A percentile compares a stretch with the other conserved stretches of the same genome.
Evolutionary conservation across 2,888 invertebrate genomes (phyloP).

Genomic region (Hecatera dysodea): DNA sequence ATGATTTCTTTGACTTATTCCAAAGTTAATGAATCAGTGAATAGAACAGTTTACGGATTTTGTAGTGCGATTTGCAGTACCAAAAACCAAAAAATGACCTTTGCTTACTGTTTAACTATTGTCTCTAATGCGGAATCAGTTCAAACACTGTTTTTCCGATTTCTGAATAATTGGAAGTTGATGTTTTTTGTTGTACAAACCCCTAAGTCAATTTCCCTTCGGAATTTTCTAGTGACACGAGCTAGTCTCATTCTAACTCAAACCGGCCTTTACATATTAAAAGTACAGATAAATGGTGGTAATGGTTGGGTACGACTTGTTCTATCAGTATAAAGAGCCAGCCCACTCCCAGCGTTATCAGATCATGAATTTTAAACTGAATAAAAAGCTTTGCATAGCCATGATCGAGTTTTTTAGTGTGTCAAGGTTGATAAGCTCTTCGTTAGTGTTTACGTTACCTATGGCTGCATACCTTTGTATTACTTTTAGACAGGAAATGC

Average conservation of each 20-base stretch:
- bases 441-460: neutral
- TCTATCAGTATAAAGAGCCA: conserved; percentile 3
- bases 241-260: too few relatives aligned
- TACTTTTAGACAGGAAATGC: neutral
- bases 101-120: too few relatives aligned
- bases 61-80: too few relatives aligned
- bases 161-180: too few relatives aligned
- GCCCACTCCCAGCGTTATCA: conserved; percentile 16
- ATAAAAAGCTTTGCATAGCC: conserved; percentile 17
- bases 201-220: neutral
- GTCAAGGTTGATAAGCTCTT: conserved; percentile 25
- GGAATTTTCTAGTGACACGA: neutral
- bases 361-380: conserved; percentile 30
- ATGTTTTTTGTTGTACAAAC: too few relatives aligned
- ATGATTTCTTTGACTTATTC: too few relatives aligned
- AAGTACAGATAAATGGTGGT: neutral
- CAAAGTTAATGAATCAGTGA: too few relatives aligned
- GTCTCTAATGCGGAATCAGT: neutral
- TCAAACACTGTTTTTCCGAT: neutral
- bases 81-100: too few relatives aligned
- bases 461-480: neutral
- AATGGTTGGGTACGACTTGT: neutral
- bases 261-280: too few relatives aligned
- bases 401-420: conserved; percentile 22
- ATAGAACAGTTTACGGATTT: too few relatives aligned